Conservation (phyloP, 2,797 vertebrate genomes). For the Alfaro cultratus region DNA sequence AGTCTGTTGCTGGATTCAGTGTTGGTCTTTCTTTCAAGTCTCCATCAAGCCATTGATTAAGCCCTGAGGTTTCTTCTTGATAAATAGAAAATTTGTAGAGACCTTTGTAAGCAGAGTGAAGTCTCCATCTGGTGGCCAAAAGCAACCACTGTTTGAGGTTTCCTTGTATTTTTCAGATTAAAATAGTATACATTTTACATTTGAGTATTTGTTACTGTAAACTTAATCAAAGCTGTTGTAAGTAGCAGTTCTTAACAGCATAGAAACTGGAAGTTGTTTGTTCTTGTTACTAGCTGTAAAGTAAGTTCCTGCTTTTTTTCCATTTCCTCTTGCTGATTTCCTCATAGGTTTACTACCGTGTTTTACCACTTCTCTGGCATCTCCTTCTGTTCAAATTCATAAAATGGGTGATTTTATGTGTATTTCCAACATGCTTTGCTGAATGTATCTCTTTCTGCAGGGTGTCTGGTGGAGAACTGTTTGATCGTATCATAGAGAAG, state of each 20-base stretch:
- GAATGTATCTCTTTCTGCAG: conserved; percentile 65
- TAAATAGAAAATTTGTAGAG: not conserved
- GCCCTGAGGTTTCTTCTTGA: not conserved
- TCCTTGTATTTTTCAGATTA: not conserved
- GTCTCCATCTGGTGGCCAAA: conserved; percentile 70
- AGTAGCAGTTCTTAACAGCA: not conserved
- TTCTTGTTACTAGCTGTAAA: not conserved
- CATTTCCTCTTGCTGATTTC: conserved; percentile 4
- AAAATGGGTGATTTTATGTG: not conserved
- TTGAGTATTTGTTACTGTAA: not conserved
- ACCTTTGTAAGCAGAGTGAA: conserved; percentile 6
- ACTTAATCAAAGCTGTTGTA: not conserved
- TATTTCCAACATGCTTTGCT: not conserved
- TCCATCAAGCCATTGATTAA: not conserved
- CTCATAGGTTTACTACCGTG: not conserved
- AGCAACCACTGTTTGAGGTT: not conserved
- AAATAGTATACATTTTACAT: not conserved
- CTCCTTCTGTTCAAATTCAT: not conserved
- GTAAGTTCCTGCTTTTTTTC: conserved; percentile 1
- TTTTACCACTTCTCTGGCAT: not conserved
- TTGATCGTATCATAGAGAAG: conserved; percentile 97
- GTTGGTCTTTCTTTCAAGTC: not conserved
- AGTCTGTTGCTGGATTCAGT: not conserved
- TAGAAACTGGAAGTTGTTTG: not conserved
- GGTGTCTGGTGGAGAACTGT: conserved; percentile 95